Percentiles rank a stretch among this genome's conserved stretches.
Conservation (phyloP, 2,797 vertebrate species). For the Ispidina picta region DNA sequence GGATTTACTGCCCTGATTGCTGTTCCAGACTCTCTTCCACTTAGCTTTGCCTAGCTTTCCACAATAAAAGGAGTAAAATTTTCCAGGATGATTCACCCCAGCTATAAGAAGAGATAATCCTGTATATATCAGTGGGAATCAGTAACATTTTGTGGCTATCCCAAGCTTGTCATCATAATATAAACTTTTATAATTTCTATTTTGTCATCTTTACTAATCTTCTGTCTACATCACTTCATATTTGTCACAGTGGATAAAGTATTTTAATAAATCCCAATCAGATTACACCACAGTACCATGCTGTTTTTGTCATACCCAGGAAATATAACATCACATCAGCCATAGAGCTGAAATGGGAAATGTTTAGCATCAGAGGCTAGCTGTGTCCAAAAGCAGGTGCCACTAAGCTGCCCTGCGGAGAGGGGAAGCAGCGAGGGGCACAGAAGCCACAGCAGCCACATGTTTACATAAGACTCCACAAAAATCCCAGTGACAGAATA, state of each 20-base stretch:
- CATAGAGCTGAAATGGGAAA: background rate
- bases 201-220: background rate
- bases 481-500: background rate
- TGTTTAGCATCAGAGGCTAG: background rate
- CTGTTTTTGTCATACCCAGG: background rate
- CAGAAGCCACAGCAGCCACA: accelerated
- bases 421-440: background rate
- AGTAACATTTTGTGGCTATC: background rate
- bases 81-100: background rate
- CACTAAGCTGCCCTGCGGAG: background rate
- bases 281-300: background rate
- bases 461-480: background rate
- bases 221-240: background rate
- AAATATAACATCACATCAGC: background rate
- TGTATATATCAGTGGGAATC: background rate
- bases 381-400: background rate
- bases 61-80: background rate
- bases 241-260: background rate
- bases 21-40: background rate
- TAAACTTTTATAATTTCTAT: background rate
- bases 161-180: background rate
- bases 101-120: background rate
- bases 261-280: background rate
- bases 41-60: background rate
- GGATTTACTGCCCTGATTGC: background rate